A percentile compares a stretch with the other conserved stretches of the same genome.
Evolutionary conservation across 1,140 invertebrate genomes (phyloP).

Genomic region (Drosophila nannoptera): DNA sequence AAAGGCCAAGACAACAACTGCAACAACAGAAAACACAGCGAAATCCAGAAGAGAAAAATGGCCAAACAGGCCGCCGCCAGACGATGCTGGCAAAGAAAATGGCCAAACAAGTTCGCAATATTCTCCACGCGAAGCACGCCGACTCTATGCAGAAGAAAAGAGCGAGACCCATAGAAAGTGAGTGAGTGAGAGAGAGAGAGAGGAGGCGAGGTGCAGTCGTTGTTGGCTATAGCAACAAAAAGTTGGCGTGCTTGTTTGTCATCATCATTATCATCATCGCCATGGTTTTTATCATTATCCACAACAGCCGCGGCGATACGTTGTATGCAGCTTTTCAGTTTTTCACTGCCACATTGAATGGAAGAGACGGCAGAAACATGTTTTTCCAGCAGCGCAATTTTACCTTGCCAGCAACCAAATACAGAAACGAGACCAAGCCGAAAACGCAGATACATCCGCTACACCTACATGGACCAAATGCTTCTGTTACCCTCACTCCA

Average conservation of each 20-base stretch:
- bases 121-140: slow-evolving; percentile 53
- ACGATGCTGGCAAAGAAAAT: slow-evolving; percentile 57
- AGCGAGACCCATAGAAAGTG: slow-evolving; percentile 2
- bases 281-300: slow-evolving; percentile 20
- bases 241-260: slow-evolving; percentile 69
- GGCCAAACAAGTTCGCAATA: slow-evolving; percentile 67
- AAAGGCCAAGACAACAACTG: slow-evolving; percentile 49
- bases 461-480: slow-evolving; percentile 34
- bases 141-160: not conserved
- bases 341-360: slow-evolving; percentile 60
- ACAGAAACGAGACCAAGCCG: slow-evolving; percentile 45
- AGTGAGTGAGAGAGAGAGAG: not conserved
- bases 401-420: slow-evolving; percentile 49
- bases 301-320: slow-evolving; percentile 20
- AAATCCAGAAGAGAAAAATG: slow-evolving; percentile 42
- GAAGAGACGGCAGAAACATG: slow-evolving; percentile 48
- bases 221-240: slow-evolving; percentile 16
- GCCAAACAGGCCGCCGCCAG: slow-evolving; percentile 48
- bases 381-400: slow-evolving; percentile 68
- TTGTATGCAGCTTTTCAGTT: slow-evolving; percentile 43
- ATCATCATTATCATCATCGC: slow-evolving; percentile 19
- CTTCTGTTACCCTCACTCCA: slow-evolving; percentile 37
- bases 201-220: slow-evolving; percentile 1
- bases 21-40: slow-evolving; percentile 52
- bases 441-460: slow-evolving; percentile 55